These are phyloP conservation scores for Thymallus thymallus DNA, from an alignment of 2,113 vertebrate genomes.

Conservation along the genomic window DNA sequence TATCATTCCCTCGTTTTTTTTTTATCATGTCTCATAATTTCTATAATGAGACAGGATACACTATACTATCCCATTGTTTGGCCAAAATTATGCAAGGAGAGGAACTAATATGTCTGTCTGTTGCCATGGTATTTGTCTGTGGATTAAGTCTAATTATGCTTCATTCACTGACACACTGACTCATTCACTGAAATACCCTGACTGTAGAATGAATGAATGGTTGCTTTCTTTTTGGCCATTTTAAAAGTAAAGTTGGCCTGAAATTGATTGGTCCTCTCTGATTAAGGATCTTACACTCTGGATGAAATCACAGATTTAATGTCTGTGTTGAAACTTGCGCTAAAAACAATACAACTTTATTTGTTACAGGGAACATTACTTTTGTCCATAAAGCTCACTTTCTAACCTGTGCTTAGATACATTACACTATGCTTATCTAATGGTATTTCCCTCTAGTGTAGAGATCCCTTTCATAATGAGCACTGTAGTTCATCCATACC, in stretches of 20 bases:
- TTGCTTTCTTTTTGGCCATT: neutral
- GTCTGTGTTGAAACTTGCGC: neutral
- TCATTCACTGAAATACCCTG: neutral
- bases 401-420: neutral
- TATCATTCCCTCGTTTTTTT: conserved; percentile 1
- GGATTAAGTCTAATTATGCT: neutral
- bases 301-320: neutral
- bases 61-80: neutral
- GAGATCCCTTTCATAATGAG: neutral
- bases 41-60: conserved; percentile 23
- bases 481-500: neutral
- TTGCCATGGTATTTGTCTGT: neutral
- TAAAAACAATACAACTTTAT: neutral
- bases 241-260: neutral
- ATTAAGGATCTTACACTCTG: neutral
- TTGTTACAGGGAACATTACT: neutral
- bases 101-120: neutral
- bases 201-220: neutral
- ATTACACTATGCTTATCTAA: neutral
- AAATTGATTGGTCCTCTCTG: neutral
- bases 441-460: neutral
- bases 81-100: neutral
- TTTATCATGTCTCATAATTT: no score
- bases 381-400: neutral
- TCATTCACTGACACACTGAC: neutral